These are phyloP conservation scores for Nycteola revayana DNA, from an alignment of 2,888 invertebrate genomes.

Conservation along the genomic window DNA sequence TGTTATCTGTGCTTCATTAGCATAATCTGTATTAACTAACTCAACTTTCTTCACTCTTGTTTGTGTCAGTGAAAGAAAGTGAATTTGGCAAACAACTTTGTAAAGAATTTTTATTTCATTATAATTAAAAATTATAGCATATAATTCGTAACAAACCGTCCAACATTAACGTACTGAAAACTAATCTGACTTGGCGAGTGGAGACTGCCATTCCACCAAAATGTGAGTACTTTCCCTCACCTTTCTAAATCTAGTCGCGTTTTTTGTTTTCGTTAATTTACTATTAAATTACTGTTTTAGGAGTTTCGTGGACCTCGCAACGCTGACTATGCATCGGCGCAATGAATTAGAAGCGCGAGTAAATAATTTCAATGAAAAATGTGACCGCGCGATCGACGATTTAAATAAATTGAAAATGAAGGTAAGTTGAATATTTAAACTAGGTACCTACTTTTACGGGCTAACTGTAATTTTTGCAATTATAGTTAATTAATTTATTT, in stretches of 20 bases:
- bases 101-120: too few relatives aligned
- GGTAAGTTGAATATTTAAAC: slow-evolving; percentile 40
- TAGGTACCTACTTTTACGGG: slow-evolving; percentile 1
- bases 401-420: slow-evolving; percentile 60
- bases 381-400: slow-evolving; percentile 57
- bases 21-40: too few relatives aligned
- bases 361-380: slow-evolving; percentile 56
- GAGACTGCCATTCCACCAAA: slow-evolving; percentile 9
- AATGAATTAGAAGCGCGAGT: slow-evolving; percentile 65
- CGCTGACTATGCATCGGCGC: slow-evolving; percentile 62
- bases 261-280: not conserved
- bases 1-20: not conserved
- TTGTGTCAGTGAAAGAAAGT: too few relatives aligned
- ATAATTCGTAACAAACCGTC: too few relatives aligned
- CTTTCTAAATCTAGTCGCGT: slow-evolving; percentile 22
- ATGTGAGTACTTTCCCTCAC: slow-evolving; percentile 36
- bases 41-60: too few relatives aligned
- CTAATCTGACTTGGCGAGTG: too few relatives aligned
- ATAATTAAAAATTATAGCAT: too few relatives aligned
- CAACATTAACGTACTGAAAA: too few relatives aligned
- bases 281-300: slow-evolving; percentile 38
- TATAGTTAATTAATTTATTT: too few relatives aligned
- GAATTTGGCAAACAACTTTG: too few relatives aligned
- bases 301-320: slow-evolving; percentile 70
- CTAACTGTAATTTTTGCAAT: slow-evolving; percentile 1